Evolutionary conservation across 2,888 invertebrate species (phyloP).

Genomic region (Seira musarum): DNA sequence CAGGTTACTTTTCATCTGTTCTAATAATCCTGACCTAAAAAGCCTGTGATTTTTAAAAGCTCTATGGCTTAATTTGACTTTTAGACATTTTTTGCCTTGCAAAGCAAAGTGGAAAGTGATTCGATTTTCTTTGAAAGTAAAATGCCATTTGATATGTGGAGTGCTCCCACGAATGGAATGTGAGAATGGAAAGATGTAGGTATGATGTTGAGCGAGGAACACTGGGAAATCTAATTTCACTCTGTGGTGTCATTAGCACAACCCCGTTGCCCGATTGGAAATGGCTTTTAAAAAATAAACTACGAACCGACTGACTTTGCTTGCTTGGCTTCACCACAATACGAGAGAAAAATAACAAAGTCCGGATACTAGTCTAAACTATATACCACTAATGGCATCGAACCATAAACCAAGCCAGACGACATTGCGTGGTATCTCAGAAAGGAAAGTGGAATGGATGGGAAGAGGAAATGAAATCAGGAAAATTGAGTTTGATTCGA

Average conservation of each 20-base stretch:
- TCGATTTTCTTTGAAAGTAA: not conserved
- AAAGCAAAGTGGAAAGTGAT: not conserved
- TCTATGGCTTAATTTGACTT: no score
- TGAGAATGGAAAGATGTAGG: no score
- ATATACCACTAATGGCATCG: not conserved
- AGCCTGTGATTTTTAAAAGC: no score
- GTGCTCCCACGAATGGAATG: no score
- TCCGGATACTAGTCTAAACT: not conserved
- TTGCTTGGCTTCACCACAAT: no score
- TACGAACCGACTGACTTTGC: no score
- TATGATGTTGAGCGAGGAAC: not conserved
- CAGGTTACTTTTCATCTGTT: no score
- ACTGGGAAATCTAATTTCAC: conserved; percentile 7
- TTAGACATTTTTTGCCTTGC: no score
- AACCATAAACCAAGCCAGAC: not conserved
- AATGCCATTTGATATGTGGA: not conserved
- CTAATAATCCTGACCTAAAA: no score
- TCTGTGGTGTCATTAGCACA: conserved; percentile 20
- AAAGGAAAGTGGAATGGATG: not conserved
- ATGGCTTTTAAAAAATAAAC: not conserved
- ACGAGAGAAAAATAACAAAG: no score
- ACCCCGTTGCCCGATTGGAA: not conserved
- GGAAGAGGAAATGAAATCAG: not conserved
- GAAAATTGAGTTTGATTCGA: not conserved
- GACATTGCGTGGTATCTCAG: no score